phyloP scores from a whole-genome alignment of 2,888 invertebrate species.

The Drepana falcataria region DNA sequence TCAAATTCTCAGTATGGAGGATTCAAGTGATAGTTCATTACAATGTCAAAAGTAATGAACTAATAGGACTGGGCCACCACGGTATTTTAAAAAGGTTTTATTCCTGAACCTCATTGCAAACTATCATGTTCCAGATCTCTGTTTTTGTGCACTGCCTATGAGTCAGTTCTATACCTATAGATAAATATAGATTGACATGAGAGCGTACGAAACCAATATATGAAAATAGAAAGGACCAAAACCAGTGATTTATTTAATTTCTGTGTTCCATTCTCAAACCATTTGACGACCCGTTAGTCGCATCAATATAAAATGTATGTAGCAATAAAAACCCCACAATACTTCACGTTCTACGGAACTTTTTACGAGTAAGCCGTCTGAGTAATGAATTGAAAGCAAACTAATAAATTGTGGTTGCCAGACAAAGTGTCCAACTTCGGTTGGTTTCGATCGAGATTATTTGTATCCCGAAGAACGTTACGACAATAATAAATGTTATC shows the following conservation, averaged over 20 bases:
- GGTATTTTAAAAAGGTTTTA: too few relatives aligned
- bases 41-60: too few relatives aligned
- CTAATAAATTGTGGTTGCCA: conserved; percentile 50
- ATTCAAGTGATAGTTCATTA: too few relatives aligned
- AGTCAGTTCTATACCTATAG: too few relatives aligned
- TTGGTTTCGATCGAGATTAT: conserved; percentile 15
- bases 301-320: conserved; percentile 35
- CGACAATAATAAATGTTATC: conserved; percentile 32
- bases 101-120: too few relatives aligned
- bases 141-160: too few relatives aligned
- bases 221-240: background rate
- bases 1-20: too few relatives aligned
- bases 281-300: conserved; percentile 11
- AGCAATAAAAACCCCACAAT: conserved; percentile 42
- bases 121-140: too few relatives aligned
- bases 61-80: too few relatives aligned
- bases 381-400: conserved; percentile 52
- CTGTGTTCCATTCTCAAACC: conserved; percentile 9
- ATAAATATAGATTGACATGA: too few relatives aligned
- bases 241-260: background rate
- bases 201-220: background rate
- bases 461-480: conserved; percentile 10
- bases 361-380: conserved; percentile 32
- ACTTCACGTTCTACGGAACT: conserved; percentile 30
- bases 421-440: conserved; percentile 38